phyloP scores from a whole-genome alignment of 2,888 invertebrate genomes.

The Selenia dentaria region DNA sequence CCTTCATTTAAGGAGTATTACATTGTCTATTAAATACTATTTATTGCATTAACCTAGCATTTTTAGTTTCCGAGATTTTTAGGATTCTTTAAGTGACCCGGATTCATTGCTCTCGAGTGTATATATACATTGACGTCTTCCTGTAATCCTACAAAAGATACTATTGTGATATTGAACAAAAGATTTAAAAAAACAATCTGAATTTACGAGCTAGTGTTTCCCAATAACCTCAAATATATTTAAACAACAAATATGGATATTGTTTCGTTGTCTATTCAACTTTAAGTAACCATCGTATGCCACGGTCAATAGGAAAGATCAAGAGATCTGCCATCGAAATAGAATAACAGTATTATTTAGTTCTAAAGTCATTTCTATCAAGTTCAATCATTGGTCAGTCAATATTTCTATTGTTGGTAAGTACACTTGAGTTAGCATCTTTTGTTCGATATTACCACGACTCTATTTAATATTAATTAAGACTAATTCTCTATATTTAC shows the following conservation, averaged over 20 bases:
- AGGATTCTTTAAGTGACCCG: no score
- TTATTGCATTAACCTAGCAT: no score
- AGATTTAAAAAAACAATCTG: not conserved
- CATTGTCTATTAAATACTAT: no score
- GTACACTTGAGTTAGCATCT: constrained; percentile 5
- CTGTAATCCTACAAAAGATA: no score
- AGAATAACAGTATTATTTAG: not conserved
- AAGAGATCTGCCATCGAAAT: constrained; percentile 9
- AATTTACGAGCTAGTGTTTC: not conserved
- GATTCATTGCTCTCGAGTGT: no score
- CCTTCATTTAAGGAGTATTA: no score
- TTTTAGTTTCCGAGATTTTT: no score
- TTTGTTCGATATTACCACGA: constrained; percentile 1
- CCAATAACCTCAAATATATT: constrained; percentile 20
- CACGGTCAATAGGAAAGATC: constrained; percentile 8
- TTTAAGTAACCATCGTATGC: constrained; percentile 2
- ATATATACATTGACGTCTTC: not conserved
- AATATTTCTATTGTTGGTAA: constrained; percentile 4
- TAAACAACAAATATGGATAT: constrained; percentile 14
- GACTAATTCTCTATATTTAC: constrained; percentile 2
- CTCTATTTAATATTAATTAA: constrained; percentile 17
- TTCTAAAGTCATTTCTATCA: constrained; percentile 5
- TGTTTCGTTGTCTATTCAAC: constrained; percentile 13
- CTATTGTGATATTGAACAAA: not conserved
- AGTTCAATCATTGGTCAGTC: constrained; percentile 5